These are phyloP conservation scores for Nemotelus pantherinus DNA, from an alignment of 2,888 invertebrate genomes.

Conservation along the genomic window DNA sequence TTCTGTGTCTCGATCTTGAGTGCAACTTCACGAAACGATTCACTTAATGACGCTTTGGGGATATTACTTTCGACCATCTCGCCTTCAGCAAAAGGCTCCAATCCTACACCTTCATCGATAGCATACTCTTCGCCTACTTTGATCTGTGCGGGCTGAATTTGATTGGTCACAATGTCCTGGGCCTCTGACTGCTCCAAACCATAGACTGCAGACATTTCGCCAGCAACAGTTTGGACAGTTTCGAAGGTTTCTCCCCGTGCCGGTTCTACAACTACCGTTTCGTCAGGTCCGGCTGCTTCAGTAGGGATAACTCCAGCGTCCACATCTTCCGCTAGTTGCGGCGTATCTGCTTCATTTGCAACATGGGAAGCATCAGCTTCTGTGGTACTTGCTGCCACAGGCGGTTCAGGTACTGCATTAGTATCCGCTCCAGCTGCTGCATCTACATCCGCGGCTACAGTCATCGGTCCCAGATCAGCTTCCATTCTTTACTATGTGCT, in stretches of 20 bases:
- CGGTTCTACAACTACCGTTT: not conserved
- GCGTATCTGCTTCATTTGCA: not conserved
- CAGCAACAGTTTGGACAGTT: not conserved
- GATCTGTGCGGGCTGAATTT: not conserved
- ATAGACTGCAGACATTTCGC: not conserved
- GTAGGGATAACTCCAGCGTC: not conserved
- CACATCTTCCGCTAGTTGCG: not conserved
- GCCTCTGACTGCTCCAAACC: not conserved
- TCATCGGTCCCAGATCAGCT: conserved; percentile 17
- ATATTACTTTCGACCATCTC: not conserved
- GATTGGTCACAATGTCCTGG: not conserved
- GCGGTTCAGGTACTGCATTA: not conserved
- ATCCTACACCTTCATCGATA: not conserved
- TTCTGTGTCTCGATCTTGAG: conserved; percentile 61
- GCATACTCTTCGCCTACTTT: not conserved
- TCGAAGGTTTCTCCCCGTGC: not conserved
- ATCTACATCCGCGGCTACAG: not conserved
- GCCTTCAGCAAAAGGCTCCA: not conserved
- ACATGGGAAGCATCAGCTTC: not conserved
- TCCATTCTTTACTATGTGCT: not conserved
- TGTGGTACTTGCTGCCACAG: not conserved
- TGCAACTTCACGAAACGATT: conserved; percentile 58
- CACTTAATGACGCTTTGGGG: conserved; percentile 12
- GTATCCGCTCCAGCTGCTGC: not conserved
- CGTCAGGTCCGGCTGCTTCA: not conserved